Evolutionary conservation across 2,113 vertebrate species (phyloP).

Genomic region (Malurus alboscapulatus): DNA sequence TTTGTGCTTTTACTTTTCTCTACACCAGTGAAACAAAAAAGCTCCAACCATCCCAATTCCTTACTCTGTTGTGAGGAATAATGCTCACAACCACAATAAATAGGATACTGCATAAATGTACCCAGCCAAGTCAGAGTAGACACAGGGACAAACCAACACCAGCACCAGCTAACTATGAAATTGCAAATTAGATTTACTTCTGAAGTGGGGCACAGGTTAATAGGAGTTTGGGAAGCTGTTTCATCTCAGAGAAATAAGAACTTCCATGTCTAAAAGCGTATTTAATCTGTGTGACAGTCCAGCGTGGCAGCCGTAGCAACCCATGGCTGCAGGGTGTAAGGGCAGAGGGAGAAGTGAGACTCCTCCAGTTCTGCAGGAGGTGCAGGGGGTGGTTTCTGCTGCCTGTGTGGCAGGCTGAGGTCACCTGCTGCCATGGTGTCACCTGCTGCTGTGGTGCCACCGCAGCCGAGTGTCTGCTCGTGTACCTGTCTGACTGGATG

Average conservation of each 20-base stretch:
- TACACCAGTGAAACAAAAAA: neutral
- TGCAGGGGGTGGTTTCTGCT: neutral
- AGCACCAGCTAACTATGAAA: neutral
- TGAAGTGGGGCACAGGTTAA: conserved; percentile 8
- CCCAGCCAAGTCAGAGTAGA: neutral
- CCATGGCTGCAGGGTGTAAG: neutral
- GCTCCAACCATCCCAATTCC: neutral
- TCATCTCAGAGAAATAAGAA: neutral
- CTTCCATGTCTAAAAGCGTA: neutral
- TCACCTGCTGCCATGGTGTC: neutral
- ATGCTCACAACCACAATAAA: neutral
- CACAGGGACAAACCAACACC: neutral
- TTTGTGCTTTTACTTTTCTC: neutral
- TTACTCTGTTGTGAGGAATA: neutral
- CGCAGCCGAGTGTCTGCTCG: neutral
- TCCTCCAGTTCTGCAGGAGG: neutral
- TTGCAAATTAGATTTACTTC: neutral
- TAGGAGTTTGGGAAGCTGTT: neutral
- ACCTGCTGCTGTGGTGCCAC: neutral
- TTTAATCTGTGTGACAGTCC: neutral
- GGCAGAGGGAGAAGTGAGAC: neutral
- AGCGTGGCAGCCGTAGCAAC: rapidly evolving
- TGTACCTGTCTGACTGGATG: neutral
- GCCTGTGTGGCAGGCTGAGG: neutral
- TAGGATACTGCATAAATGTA: rapidly evolving